Conservation (phyloP, 1,140 invertebrate genomes). For the Heliconius melpomene region DNA sequence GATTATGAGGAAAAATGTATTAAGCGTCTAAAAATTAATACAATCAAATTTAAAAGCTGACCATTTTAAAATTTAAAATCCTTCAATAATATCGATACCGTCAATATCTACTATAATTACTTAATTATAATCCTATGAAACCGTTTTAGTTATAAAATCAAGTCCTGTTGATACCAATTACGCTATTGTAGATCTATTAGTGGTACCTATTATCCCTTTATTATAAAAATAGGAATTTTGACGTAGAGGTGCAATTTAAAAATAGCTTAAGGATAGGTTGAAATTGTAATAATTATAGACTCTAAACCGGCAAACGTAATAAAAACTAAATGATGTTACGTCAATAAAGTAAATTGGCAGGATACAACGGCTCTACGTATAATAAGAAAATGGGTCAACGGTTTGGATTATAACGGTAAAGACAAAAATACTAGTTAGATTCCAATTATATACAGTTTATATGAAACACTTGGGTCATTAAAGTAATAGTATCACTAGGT, state of each 20-base stretch:
- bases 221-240: conserved; percentile 64
- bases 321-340: conserved; percentile 75
- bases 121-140: conserved; percentile 45
- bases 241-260: conserved; percentile 65
- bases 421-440: conserved; percentile 42
- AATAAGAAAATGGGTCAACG: conserved; percentile 65
- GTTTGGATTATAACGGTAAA: conserved; percentile 40
- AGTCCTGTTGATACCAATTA: conserved; percentile 56
- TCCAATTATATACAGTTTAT: conserved; percentile 34
- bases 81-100: neutral
- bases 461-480: conserved; percentile 1
- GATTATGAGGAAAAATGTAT: neutral
- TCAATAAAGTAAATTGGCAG: conserved; percentile 78
- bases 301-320: conserved; percentile 58
- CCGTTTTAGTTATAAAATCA: conserved; percentile 46
- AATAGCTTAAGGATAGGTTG: conserved; percentile 73
- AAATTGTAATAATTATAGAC: conserved; percentile 68
- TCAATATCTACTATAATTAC: conserved; percentile 36
- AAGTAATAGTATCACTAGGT: neutral
- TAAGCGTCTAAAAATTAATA: neutral
- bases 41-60: neutral
- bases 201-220: conserved; percentile 55
- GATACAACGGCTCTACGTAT: conserved; percentile 50
- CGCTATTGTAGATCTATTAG: conserved; percentile 47
- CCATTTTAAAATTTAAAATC: neutral